Conservation (phyloP, 2,888 invertebrate genomes). For the Toxonevra muliebris region DNA sequence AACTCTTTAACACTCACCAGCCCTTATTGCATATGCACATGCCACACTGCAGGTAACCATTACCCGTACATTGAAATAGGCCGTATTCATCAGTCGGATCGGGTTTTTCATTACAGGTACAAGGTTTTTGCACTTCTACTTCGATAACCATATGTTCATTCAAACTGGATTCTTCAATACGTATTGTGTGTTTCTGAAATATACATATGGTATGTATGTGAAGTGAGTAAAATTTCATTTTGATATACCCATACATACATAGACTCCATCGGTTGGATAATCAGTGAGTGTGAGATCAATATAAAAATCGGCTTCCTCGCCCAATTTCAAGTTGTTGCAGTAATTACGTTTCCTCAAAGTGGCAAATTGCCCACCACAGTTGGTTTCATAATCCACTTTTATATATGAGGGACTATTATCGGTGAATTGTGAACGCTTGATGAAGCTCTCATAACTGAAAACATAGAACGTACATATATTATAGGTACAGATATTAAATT, state of each 20-base stretch:
- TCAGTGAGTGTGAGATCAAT: constrained; percentile 71
- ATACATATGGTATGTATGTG: constrained; percentile 4
- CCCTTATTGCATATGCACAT: constrained; percentile 72
- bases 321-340: constrained; percentile 72
- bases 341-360: constrained; percentile 67
- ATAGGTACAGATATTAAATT: background rate
- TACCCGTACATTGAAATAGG: constrained; percentile 55
- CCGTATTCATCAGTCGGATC: constrained; percentile 51
- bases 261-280: constrained; percentile 68
- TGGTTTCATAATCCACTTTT: constrained; percentile 75
- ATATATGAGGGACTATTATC: constrained; percentile 72
- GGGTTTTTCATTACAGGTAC: constrained; percentile 68
- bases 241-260: constrained; percentile 49
- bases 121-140: constrained; percentile 78
- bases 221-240: background rate
- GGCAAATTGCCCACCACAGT: constrained; percentile 71
- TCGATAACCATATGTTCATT: constrained; percentile 76
- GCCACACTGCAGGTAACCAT: constrained; percentile 72
- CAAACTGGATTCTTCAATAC: constrained; percentile 80
- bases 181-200: constrained; percentile 66
- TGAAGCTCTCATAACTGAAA: constrained; percentile 74
- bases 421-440: constrained; percentile 72
- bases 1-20: constrained; percentile 70
- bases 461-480: background rate
- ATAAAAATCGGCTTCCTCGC: constrained; percentile 72